phyloP scores from a whole-genome alignment of 2,888 invertebrate species.

The Caenorhabditis doughertyi region DNA sequence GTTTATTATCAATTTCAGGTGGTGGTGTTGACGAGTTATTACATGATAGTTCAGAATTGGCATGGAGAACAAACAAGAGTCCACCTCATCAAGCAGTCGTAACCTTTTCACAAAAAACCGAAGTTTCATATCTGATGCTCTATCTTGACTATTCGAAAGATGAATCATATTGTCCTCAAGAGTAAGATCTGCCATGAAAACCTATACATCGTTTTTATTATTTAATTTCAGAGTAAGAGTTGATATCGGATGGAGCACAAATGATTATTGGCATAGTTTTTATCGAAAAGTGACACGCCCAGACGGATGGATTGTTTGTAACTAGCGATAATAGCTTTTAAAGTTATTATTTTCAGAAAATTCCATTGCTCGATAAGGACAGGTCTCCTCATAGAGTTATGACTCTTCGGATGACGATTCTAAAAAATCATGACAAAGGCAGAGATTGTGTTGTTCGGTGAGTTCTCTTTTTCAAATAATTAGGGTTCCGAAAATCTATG shows the following conservation, averaged over 20 bases:
- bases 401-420: conserved; percentile 21
- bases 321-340: background rate
- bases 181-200: conserved; percentile 1
- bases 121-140: conserved; percentile 21
- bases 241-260: conserved; percentile 20
- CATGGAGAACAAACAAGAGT: conserved; percentile 28
- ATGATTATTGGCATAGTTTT: conserved; percentile 3
- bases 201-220: background rate
- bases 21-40: conserved; percentile 27
- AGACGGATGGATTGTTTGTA: conserved; percentile 21
- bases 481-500: background rate
- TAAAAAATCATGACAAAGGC: conserved; percentile 34
- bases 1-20: background rate
- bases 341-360: conserved; percentile 3
- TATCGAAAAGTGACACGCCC: background rate
- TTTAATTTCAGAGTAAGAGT: conserved; percentile 19
- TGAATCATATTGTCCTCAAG: conserved; percentile 36
- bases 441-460: conserved; percentile 38
- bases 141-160: conserved; percentile 19
- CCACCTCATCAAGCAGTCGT: conserved; percentile 12
- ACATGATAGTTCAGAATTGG: conserved; percentile 22
- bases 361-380: background rate
- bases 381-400: conserved; percentile 7
- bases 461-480: background rate
- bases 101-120: conserved; percentile 11